Conservation (phyloP, 2,888 invertebrate species). For the Drosophila rellima region DNA sequence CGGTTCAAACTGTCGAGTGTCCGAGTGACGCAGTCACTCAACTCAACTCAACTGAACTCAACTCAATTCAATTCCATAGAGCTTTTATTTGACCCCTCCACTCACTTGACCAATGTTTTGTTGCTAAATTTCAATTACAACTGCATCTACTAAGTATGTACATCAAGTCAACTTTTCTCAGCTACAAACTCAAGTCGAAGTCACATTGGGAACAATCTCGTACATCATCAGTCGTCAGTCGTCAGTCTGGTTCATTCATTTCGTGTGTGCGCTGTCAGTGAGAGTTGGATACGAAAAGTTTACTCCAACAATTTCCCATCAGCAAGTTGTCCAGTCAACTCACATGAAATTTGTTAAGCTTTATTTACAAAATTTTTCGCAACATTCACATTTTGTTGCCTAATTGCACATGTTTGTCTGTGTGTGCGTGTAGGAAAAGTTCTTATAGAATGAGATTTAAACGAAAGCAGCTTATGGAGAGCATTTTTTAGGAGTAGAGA, state of each 20-base stretch:
- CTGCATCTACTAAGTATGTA: slow-evolving; percentile 75
- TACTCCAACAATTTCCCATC: slow-evolving; percentile 14
- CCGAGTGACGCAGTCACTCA: slow-evolving; percentile 71
- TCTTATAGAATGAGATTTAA: slow-evolving; percentile 2
- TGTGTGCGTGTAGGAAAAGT: slow-evolving; percentile 4
- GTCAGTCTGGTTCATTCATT: slow-evolving; percentile 28
- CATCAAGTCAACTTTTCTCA: slow-evolving; percentile 66
- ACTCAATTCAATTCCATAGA: slow-evolving; percentile 45
- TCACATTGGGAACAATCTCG: slow-evolving; percentile 24
- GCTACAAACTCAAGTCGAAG: slow-evolving; percentile 25
- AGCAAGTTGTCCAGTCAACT: slow-evolving; percentile 13
- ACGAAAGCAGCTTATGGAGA: slow-evolving; percentile 7
- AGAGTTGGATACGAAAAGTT: slow-evolving; percentile 29
- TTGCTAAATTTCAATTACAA: slow-evolving; percentile 80
- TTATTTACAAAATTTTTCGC: slow-evolving; percentile 14
- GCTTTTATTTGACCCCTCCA: slow-evolving; percentile 17
- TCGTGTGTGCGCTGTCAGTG: slow-evolving; percentile 37
- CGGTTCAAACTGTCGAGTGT: slow-evolving; percentile 25
- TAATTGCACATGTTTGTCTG: slow-evolving; percentile 35
- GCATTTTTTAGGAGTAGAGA: background rate
- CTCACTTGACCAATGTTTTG: slow-evolving; percentile 48
- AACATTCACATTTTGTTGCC: slow-evolving; percentile 34
- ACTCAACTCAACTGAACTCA: slow-evolving; percentile 55
- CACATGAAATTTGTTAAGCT: slow-evolving; percentile 32
- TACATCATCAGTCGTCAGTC: slow-evolving; percentile 36